Base-by-base conservation (phyloP, 1,140 invertebrate genomes). In the Bombus huntii region DNA sequence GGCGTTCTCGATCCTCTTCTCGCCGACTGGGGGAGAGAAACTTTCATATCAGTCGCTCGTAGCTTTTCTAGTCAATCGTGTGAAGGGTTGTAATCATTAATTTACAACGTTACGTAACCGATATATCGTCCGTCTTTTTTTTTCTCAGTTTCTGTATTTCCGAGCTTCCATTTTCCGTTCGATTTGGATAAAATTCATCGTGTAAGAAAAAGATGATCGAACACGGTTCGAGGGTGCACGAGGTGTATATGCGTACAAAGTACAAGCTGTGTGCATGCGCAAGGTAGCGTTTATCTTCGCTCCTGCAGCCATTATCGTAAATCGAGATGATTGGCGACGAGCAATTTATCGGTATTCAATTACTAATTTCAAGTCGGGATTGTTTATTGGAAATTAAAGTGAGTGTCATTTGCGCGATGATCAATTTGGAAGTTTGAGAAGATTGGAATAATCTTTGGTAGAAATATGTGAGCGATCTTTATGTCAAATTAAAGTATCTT, bases 41-140 rank as follows among this genome's bases (percentile, higher is more conserved):
- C 42, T 83, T 76, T 76, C 62, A 15, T 76, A 37, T 37, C 59
- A 12, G 39, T 25, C 18, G 18, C 9, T 47, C 28, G 28, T 31
- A 34, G n/a, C 42, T 47, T 39, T 22, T 66, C 42, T 1, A 53
- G 4, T 5, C 2, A 10, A 28, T 2, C 39, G 31, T 31, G 12
- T 28, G 62, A 70, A 76, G 81, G 42, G 44, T 76, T 37, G 65
- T 28, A 53, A 78, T 42, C 34, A 22, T 42, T 34, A n/a, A 77
- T 77, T 59, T 28, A 18, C 10, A 3, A 47, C n/a, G 0, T 72
- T 44, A 22, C 42, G 25, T 65, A 37, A 82, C 5, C 22, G 18
- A 13, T 31, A n/a, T 18, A 0, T 44, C 1, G 2, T 42, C n/a
- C 2, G 25, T 65, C 71, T 82, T 75, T 15, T 25, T 25, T 47